A percentile compares a stretch with the other conserved stretches of the same genome.
phyloP scores from a whole-genome alignment of 1,140 invertebrate genomes.

The Galleria mellonella region DNA sequence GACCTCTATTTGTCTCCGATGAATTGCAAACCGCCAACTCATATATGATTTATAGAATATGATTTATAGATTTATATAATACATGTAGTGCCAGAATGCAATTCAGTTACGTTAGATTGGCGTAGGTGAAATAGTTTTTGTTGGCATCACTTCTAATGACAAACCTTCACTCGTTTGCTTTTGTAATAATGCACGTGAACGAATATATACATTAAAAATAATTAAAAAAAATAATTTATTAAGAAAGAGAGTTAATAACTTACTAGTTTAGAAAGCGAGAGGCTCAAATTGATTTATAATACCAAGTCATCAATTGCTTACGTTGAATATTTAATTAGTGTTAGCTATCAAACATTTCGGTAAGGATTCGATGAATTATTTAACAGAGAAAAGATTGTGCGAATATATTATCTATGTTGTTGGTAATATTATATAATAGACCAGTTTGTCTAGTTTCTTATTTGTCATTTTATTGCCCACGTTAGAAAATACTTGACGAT shows the following conservation, averaged over 20 bases:
- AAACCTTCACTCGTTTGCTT: neutral
- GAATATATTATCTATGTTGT: slow-evolving; percentile 3
- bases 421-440: slow-evolving; percentile 2
- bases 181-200: too few species aligned
- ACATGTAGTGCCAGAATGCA: slow-evolving; percentile 31
- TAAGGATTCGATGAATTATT: slow-evolving; percentile 35
- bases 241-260: too few species aligned
- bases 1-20: slow-evolving; percentile 36
- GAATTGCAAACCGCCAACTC: slow-evolving; percentile 26
- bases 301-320: neutral
- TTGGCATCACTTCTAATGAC: slow-evolving; percentile 18
- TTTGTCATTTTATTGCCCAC: neutral
- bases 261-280: too few species aligned
- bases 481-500: neutral
- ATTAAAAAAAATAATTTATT: too few species aligned
- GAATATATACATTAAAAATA: too few species aligned
- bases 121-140: slow-evolving; percentile 16
- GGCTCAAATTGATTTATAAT: too few species aligned
- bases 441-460: neutral
- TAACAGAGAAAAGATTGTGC: slow-evolving; percentile 28
- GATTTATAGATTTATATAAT: slow-evolving; percentile 10
- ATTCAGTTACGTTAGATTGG: slow-evolving; percentile 23
- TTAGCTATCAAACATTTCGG: neutral
- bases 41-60: slow-evolving; percentile 26
- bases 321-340: slow-evolving; percentile 18